A percentile compares a stretch with the other conserved stretches of the same genome.
Conservation (phyloP, 2,797 vertebrate genomes). For the Neosalanx taihuensis region DNA sequence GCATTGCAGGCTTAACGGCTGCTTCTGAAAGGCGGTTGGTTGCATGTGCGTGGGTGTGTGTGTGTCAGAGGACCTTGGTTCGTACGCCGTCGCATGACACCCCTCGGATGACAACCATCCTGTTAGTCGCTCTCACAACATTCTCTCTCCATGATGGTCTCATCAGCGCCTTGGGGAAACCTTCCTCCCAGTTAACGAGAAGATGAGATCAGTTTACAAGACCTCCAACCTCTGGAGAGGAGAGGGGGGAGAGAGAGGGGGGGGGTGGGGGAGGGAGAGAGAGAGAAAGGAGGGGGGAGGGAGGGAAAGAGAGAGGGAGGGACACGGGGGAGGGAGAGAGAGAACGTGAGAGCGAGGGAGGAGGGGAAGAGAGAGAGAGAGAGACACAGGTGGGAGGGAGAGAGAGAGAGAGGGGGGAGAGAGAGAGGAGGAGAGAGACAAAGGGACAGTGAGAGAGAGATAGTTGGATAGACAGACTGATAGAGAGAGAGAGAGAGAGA, state of each 20-base stretch:
- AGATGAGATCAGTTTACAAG: no score
- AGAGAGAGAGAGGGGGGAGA: background rate
- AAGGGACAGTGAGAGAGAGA: background rate
- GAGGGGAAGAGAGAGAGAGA: conserved; percentile 38
- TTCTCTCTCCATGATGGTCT: no score
- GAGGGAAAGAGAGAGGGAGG: background rate
- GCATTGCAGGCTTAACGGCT: no score
- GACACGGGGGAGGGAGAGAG: conserved; percentile 22
- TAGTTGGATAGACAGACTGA: background rate
- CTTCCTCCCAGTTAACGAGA: no score
- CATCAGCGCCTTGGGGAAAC: no score
- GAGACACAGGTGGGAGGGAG: background rate
- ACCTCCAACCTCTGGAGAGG: background rate
- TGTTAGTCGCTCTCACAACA: no score
- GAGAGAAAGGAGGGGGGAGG: background rate
- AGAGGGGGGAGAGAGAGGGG: conserved; percentile 8
- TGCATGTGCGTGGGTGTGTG: no score
- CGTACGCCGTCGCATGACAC: no score
- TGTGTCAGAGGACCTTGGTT: no score
- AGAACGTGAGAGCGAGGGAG: conserved; percentile 16
- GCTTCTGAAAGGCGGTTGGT: no score
- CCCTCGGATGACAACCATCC: no score
- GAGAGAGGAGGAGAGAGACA: background rate
- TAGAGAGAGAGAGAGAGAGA: background rate
- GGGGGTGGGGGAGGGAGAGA: background rate